These are phyloP conservation scores for Nomada goodeniana DNA, from an alignment of 2,888 invertebrate species.

Conservation along the genomic window DNA sequence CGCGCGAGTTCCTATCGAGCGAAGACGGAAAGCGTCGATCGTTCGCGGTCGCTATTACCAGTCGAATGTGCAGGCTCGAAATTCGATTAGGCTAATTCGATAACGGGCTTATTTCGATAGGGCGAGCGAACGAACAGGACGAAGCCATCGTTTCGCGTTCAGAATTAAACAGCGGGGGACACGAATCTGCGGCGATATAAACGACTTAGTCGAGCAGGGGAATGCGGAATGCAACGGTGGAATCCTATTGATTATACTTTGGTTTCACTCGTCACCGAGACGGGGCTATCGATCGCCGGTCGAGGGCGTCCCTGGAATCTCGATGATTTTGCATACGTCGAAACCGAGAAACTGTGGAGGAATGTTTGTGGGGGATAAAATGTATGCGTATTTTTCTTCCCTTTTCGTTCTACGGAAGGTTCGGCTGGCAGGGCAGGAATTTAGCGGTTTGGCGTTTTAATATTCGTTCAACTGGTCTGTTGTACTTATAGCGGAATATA, in stretches of 20 bases:
- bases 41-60: slow-evolving; percentile 36
- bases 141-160: slow-evolving; percentile 61
- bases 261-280: slow-evolving; percentile 30
- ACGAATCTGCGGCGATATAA: slow-evolving; percentile 60
- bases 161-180: slow-evolving; percentile 47
- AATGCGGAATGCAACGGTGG: slow-evolving; percentile 45
- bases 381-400: neutral
- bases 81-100: slow-evolving; percentile 67
- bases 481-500: too few relatives aligned
- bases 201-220: slow-evolving; percentile 47
- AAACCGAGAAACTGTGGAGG: neutral
- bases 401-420: too few relatives aligned
- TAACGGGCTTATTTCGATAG: slow-evolving; percentile 70
- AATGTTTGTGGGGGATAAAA: neutral
- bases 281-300: neutral
- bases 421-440: too few relatives aligned
- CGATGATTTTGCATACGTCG: slow-evolving; percentile 18
- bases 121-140: slow-evolving; percentile 14
- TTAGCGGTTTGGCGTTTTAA: too few relatives aligned
- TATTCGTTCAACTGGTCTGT: too few relatives aligned
- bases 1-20: neutral
- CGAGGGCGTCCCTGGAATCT: slow-evolving; percentile 20
- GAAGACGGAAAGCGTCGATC: slow-evolving; percentile 22
- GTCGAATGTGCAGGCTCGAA: slow-evolving; percentile 46
- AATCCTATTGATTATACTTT: slow-evolving; percentile 55